phyloP scores from a whole-genome alignment of 2,888 invertebrate genomes.

The Melanostoma mellinum region DNA sequence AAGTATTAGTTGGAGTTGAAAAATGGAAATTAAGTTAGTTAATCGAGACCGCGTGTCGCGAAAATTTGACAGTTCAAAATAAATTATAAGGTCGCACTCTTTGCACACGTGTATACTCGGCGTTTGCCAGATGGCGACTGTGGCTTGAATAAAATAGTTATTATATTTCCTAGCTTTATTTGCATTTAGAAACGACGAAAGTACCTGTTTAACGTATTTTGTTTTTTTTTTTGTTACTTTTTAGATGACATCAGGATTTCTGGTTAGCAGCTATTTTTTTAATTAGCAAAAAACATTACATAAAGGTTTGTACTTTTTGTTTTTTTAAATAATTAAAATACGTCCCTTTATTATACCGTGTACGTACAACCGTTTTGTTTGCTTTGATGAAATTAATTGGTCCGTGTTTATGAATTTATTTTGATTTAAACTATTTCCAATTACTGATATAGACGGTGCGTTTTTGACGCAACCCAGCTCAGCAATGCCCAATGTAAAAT shows the following conservation, averaged over 20 bases:
- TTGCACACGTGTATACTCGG: no score
- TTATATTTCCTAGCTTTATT: no score
- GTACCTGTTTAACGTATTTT: not conserved
- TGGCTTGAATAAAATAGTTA: no score
- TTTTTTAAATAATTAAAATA: not conserved
- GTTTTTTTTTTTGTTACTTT: not conserved
- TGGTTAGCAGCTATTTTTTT: not conserved
- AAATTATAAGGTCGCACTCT: no score
- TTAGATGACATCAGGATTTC: not conserved
- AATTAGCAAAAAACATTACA: not conserved
- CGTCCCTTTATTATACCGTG: no score
- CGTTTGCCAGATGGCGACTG: no score
- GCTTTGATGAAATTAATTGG: conserved; percentile 74
- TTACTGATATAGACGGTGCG: conserved; percentile 31
- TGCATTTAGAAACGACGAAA: no score
- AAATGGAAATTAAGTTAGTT: no score
- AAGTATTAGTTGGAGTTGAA: no score
- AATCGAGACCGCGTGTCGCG: no score
- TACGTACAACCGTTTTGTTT: no score
- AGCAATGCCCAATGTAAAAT: not conserved
- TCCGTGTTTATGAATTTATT: conserved; percentile 78
- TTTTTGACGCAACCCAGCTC: not conserved
- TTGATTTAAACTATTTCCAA: conserved; percentile 74
- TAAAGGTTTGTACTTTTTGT: not conserved
- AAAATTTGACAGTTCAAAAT: no score